phyloP scores from a whole-genome alignment of 2,113 vertebrate genomes.

The Microcebus jonahi region DNA sequence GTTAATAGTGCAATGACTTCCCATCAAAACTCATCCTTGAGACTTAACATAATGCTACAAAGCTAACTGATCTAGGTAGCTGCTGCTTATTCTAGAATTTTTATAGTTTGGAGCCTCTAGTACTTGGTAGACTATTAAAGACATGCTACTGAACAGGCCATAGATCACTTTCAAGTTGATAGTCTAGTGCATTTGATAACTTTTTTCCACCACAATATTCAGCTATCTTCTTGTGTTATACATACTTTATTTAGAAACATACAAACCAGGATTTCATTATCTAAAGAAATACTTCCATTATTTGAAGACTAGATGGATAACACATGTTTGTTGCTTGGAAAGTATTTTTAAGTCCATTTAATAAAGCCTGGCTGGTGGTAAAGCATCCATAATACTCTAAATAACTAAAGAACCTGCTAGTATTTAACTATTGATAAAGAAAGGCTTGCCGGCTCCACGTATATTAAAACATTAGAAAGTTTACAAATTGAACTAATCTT shows the following conservation, averaged over 20 bases:
- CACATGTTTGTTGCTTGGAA: neutral
- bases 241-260: conserved; percentile 36
- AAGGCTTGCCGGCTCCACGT: neutral
- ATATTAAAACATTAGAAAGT: neutral
- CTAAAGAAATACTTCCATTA: neutral
- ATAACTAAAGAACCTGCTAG: neutral
- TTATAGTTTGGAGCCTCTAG: neutral
- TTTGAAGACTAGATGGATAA: neutral
- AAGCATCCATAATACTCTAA: neutral
- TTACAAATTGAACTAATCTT: neutral
- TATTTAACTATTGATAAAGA: neutral
- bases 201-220: neutral
- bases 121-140: neutral
- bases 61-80: neutral
- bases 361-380: neutral
- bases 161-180: neutral
- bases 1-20: neutral
- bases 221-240: neutral
- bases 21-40: neutral
- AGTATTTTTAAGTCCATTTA: neutral
- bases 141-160: neutral
- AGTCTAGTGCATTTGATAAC: neutral
- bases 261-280: neutral
- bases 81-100: neutral
- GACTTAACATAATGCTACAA: neutral